Evolutionary conservation across 2,113 vertebrate genomes (phyloP).

Genomic region (Monopterus albus): DNA sequence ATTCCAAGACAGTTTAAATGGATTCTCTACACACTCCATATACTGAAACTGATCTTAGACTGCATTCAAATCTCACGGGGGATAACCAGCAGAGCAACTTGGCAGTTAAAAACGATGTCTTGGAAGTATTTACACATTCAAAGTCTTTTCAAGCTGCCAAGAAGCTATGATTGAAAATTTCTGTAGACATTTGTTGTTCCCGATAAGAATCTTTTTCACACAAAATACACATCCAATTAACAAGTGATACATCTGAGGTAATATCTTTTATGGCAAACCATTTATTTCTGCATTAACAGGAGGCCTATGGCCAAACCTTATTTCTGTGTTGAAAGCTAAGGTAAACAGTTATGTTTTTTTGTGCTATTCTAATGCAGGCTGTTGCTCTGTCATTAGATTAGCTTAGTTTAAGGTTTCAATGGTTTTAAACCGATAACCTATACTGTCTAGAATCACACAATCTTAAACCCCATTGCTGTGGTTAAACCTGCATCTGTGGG

Average conservation of each 20-base stretch:
- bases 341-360: too few relatives aligned
- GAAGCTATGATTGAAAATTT: conserved; percentile 25
- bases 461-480: not conserved
- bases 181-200: conserved; percentile 5
- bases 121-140: conserved; percentile 30
- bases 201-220: conserved; percentile 37
- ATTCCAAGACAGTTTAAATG: conserved; percentile 37
- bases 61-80: conserved; percentile 38
- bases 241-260: not conserved
- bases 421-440: not conserved
- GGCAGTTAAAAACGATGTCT: conserved; percentile 40
- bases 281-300: too few relatives aligned
- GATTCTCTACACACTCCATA: conserved; percentile 53
- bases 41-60: conserved; percentile 55
- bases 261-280: not conserved
- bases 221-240: conserved; percentile 11
- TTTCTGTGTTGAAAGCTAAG: not conserved
- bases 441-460: not conserved
- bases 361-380: not conserved
- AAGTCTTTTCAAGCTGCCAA: conserved; percentile 43
- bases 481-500: not conserved
- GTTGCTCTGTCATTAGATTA: not conserved
- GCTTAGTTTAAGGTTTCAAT: not conserved
- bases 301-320: too few relatives aligned
- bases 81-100: conserved; percentile 48